phyloP scores from a whole-genome alignment of 2,888 invertebrate genomes.

The Netelia fuscicornis region DNA sequence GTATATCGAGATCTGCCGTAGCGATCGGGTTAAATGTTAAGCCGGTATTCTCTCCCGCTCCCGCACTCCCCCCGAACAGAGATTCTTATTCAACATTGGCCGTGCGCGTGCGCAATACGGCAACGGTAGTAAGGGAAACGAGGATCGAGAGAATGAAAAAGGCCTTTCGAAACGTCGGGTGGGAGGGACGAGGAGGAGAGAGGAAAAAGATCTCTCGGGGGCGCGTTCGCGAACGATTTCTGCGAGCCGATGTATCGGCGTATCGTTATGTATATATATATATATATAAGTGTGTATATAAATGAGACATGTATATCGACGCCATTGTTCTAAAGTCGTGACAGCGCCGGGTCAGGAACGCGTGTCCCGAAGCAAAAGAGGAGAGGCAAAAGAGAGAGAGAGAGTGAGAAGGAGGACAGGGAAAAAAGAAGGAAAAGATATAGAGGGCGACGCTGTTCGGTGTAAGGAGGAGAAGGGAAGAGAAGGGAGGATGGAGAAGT shows the following conservation, averaged over 20 bases:
- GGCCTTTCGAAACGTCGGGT: slow-evolving; percentile 18
- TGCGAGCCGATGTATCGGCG: slow-evolving; percentile 66
- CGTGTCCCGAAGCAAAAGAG: slow-evolving; percentile 76
- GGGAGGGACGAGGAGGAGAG: slow-evolving; percentile 25
- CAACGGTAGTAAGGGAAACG: slow-evolving; percentile 45
- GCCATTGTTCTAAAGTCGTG: slow-evolving; percentile 83
- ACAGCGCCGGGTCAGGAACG: slow-evolving; percentile 83
- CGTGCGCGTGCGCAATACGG: slow-evolving; percentile 38
- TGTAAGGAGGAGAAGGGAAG: slow-evolving; percentile 26
- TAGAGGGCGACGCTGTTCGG: slow-evolving; percentile 20
- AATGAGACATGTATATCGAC: slow-evolving; percentile 83
- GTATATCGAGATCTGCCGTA: slow-evolving; percentile 64
- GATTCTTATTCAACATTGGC: slow-evolving; percentile 16
- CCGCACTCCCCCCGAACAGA: background rate
- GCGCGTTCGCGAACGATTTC: slow-evolving; percentile 66
- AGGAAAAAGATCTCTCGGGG: slow-evolving; percentile 62
- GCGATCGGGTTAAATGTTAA: slow-evolving; percentile 68
- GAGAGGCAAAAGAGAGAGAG: slow-evolving; percentile 41
- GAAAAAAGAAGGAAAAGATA: slow-evolving; percentile 9
- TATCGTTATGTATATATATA: slow-evolving; percentile 18
- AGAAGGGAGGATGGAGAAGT: slow-evolving; percentile 40
- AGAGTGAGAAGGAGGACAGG: background rate
- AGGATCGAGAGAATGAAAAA: slow-evolving; percentile 36
- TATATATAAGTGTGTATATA: slow-evolving; percentile 76
- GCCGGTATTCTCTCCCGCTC: slow-evolving; percentile 60